Evolutionary conservation across 1,140 invertebrate species (phyloP).

Genomic region (Cherax quadricarinatus): DNA sequence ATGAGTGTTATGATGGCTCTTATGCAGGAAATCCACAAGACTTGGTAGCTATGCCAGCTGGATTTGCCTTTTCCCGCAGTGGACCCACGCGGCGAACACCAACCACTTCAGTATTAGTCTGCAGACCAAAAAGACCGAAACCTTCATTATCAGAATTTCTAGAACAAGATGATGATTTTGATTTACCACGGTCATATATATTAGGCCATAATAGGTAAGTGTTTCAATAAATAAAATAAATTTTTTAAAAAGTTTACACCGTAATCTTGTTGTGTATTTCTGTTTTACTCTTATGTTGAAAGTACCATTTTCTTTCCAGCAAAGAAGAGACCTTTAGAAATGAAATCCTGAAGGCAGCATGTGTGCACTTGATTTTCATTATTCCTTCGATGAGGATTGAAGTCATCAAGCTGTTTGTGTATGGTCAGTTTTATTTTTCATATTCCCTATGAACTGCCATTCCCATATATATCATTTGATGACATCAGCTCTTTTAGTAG

Average conservation of each 20-base stretch:
- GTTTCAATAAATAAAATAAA: not conserved
- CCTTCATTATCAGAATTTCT: slow-evolving; percentile 89
- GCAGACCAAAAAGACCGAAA: slow-evolving; percentile 85
- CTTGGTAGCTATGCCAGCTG: slow-evolving; percentile 85
- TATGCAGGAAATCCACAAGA: slow-evolving; percentile 97
- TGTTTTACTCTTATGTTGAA: too few relatives aligned
- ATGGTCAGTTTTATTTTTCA: too few relatives aligned
- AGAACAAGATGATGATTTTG: slow-evolving; percentile 77
- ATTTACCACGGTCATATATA: slow-evolving; percentile 89
- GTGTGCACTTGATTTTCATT: too few relatives aligned
- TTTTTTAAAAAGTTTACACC: not conserved
- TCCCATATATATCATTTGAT: too few relatives aligned
- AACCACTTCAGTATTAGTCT: slow-evolving; percentile 93
- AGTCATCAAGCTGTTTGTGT: too few relatives aligned
- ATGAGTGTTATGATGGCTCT: slow-evolving; percentile 96
- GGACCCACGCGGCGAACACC: slow-evolving; percentile 90
- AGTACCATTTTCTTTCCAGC: too few relatives aligned
- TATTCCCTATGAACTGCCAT: too few relatives aligned
- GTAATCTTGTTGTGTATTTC: not conserved
- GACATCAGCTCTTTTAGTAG: too few relatives aligned
- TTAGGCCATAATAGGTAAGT: slow-evolving; percentile 90
- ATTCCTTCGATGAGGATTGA: too few relatives aligned
- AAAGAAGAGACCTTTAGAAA: too few relatives aligned
- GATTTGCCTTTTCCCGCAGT: slow-evolving; percentile 83
- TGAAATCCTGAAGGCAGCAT: too few relatives aligned